Percentiles rank a stretch among this genome's conserved stretches.
Evolutionary conservation across 2,888 invertebrate genomes (phyloP).

Genomic region (Griposia aprilina): DNA sequence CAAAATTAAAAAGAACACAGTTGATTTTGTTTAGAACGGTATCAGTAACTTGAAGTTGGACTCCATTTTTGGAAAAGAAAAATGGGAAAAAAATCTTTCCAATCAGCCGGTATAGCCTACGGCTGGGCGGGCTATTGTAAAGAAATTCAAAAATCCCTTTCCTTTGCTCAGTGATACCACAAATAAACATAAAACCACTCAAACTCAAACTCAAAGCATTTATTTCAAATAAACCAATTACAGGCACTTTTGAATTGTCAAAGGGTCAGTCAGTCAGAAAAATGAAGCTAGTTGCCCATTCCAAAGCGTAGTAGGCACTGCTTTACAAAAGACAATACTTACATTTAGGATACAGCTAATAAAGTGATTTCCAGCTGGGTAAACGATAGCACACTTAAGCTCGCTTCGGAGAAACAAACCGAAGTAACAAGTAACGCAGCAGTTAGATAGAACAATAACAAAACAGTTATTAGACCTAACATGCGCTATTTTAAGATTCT

Average conservation of each 20-base stretch:
- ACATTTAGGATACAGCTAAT: background rate
- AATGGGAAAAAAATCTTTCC: too few relatives aligned
- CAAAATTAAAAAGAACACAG: background rate
- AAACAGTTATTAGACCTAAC: constrained; percentile 48
- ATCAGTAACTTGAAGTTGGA: constrained; percentile 4
- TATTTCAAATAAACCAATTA: too few relatives aligned
- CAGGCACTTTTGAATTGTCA: too few relatives aligned
- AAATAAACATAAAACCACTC: background rate
- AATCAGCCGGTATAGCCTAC: too few relatives aligned
- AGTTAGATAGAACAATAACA: constrained; percentile 52
- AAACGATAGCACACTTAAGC: constrained; percentile 8
- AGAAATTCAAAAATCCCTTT: background rate
- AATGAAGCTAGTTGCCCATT: too few relatives aligned
- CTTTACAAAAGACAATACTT: too few relatives aligned
- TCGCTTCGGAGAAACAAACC: background rate
- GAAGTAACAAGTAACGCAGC: constrained; percentile 25
- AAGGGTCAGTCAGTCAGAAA: too few relatives aligned
- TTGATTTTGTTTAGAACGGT: background rate
- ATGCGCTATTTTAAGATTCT: constrained; percentile 59
- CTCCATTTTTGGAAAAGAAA: too few relatives aligned
- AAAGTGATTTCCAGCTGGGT: background rate
- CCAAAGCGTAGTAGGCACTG: too few relatives aligned
- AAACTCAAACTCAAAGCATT: too few relatives aligned
- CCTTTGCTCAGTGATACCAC: background rate
- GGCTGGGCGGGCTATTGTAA: too few relatives aligned